Evolutionary conservation across 2,797 vertebrate genomes (phyloP), one percentile per base, ranked within the genome.

Genomic region (Pantherophis alleghaniensis): DNA sequence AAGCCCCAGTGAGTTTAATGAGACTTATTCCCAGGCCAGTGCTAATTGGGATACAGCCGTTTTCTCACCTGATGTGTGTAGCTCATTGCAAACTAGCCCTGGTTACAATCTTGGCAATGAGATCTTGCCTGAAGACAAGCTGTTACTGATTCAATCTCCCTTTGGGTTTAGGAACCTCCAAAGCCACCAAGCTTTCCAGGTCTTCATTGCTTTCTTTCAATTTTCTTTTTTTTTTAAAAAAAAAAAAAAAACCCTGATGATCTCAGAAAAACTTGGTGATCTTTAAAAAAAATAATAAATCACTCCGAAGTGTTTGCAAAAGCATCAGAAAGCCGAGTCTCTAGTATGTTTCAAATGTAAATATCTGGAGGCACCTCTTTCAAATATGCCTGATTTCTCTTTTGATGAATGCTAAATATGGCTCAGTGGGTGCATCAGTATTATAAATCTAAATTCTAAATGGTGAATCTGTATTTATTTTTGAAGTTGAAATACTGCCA

Each of bases 221-320:
- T 94, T 2, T 51, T 51, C 47, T 51, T 51, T 51, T 51, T 51
- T 51, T 47, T 32, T 37, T 37, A 2, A 37, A 37, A 37, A 37
- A 37, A 37, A 37, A 37, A 37, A n/a, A n/a, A n/a, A n/a, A n/a
- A n/a, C n/a, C n/a, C 37, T 37, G 37, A 37, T 37, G 37, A 37
- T 37, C 37, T 37, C 37, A 37, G 2, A 37, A 37, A 37, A 37
- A 37, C 37, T 37, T 37, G 37, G 37, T 37, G 37, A 37, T 37
- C 37, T 37, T 37, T 37, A 37, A 37, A 37, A 96, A 96, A 91
- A 90, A 97, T 96, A 96, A 95, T 60, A 37, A 55, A 91, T 95
- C 94, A 95, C 93, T 94, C 91, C 86, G 53, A 94, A 94, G 92
- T 92, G 79, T 92, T 88, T 94, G 89, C 37, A 86, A 94, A 95